phyloP scores from a whole-genome alignment of 1,140 invertebrate genomes.

The fruit fly (Drosophila melanogaster) region Release_6_plus_ISO1_MT NC_004354.4:11516501-11517000 shows the following conservation, averaged over 20 bases:
- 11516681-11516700: constrained; percentile 23
- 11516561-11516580: constrained; percentile 55
- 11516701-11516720: constrained; percentile 38
- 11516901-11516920: constrained; percentile 9
- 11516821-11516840: constrained; percentile 35
- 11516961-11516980: constrained; percentile 6
- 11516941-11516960: constrained; percentile 6
- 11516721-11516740: constrained; percentile 56
- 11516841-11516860: constrained; percentile 15
- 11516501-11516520: constrained; percentile 57
- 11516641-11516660: constrained; percentile 2
- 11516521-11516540: constrained; percentile 48
- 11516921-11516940: constrained; percentile 20
- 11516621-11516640: constrained; percentile 64
- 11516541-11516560: constrained; percentile 12
- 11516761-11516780: constrained; percentile 47
- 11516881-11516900: constrained; percentile 16
- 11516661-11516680: constrained; percentile 3
- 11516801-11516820: constrained; percentile 39
- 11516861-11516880: constrained; percentile 31
- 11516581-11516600: constrained; percentile 52
- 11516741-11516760: constrained; percentile 47
- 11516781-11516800: constrained; percentile 45
- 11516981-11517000: background rate
- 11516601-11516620: constrained; percentile 64